These are phyloP conservation scores for Thomomys bottae DNA, from an alignment of 2,113 vertebrate genomes.

Conservation along the genomic window DNA sequence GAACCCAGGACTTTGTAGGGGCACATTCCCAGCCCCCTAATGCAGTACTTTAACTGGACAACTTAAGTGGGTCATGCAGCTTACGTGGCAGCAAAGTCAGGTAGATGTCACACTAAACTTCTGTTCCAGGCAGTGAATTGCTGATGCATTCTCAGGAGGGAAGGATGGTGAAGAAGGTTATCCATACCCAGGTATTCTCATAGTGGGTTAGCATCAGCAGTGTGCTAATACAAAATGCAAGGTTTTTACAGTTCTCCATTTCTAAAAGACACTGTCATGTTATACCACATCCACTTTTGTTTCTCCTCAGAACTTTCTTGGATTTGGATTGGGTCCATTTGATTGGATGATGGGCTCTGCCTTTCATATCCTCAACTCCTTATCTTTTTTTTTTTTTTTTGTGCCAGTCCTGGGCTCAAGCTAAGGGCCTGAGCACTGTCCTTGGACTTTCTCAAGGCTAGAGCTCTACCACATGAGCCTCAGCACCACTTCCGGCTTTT, in stretches of 20 bases:
- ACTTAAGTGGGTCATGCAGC: background rate
- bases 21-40: too few relatives aligned
- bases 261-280: conserved; percentile 21
- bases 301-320: conserved; percentile 31
- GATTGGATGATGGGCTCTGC: background rate
- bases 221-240: conserved; percentile 39
- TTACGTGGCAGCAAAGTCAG: conserved; percentile 12
- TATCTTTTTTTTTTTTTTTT: too few relatives aligned
- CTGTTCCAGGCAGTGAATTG: background rate
- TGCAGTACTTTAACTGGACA: background rate
- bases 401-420: too few relatives aligned
- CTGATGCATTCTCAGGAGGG: background rate
- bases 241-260: conserved; percentile 8
- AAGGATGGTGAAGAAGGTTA: conserved; percentile 42
- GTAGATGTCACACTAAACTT: background rate
- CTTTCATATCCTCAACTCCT: background rate
- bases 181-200: background rate
- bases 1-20: too few relatives aligned
- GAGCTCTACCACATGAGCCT: too few relatives aligned
- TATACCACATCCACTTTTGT: background rate
- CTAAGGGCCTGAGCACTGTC: too few relatives aligned
- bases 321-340: background rate
- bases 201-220: conserved; percentile 27
- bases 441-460: too few relatives aligned
- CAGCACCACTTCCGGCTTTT: too few relatives aligned